Evolutionary conservation across 2,888 invertebrate species (phyloP).

Genomic region (Tachina grossa): DNA sequence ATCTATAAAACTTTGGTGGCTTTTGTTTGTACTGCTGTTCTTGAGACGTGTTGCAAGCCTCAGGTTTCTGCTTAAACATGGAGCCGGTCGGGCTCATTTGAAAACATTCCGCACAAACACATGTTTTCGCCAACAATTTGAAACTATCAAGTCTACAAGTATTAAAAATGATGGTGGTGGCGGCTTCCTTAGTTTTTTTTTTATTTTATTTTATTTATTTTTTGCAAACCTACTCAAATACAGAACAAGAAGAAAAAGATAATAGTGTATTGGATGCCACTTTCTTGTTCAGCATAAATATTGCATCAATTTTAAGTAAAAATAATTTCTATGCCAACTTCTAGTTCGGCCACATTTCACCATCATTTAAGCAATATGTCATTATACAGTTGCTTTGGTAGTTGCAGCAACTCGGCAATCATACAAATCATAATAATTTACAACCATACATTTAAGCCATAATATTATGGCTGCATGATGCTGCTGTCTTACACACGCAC

Average conservation of each 20-base stretch:
- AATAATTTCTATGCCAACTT: constrained; percentile 57
- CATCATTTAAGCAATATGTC: constrained; percentile 78
- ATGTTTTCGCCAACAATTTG: constrained; percentile 34
- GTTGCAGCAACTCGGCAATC: constrained; percentile 72
- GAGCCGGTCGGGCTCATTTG: constrained; percentile 24
- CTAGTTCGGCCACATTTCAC: constrained; percentile 75
- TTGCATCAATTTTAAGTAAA: background rate
- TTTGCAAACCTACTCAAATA: background rate
- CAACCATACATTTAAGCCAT: constrained; percentile 77
- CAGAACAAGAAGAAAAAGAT: background rate
- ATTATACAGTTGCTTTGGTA: constrained; percentile 78
- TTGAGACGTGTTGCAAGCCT: constrained; percentile 46
- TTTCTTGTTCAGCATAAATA: constrained; percentile 12
- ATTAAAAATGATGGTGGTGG: constrained; percentile 51
- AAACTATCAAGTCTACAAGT: constrained; percentile 43
- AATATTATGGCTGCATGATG: constrained; percentile 50
- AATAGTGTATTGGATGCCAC: background rate
- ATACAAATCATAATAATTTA: constrained; percentile 82
- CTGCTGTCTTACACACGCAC: background rate
- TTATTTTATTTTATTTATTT: background rate
- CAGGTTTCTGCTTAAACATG: constrained; percentile 29
- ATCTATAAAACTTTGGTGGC: constrained; percentile 18
- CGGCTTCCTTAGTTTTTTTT: constrained; percentile 17
- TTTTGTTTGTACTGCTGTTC: constrained; percentile 21
- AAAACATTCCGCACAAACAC: constrained; percentile 5